Base-by-base conservation (phyloP, 2,797 vertebrate species). In the Poliocrania exsul region DNA sequence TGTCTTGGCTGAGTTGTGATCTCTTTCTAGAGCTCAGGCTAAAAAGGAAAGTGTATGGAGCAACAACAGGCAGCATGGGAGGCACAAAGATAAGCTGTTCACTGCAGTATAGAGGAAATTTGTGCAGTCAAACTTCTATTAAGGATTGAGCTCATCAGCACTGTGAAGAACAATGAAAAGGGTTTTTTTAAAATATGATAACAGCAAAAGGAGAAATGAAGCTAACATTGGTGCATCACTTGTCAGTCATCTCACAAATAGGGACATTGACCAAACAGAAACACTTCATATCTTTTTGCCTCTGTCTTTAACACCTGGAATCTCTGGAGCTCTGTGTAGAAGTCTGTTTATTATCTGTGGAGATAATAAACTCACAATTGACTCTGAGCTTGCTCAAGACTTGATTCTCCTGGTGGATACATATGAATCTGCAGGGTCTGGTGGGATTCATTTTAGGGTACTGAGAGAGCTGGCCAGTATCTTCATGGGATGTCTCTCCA, bases 231-330 rank as follows among this genome's bases (percentile, higher is more conserved):
- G 12, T 46, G 20, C 1, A 4, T 37, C 35, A 37, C 24, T 62
- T 16, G 13, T 25, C 57, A 9, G 5, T 54, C 40, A 42, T 46
- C 9, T 54, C 16, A 24, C 16, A 47, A 60, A 35, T 24, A 24
- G 26, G 10, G 33, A 37, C 21, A 31, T 5, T 65, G 35, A 56
- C 16, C 38, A 67, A 62, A 5, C 9, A 62, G n/a, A 50, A 10
- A 8, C 0, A 1, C 16, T 75, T 73, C 42, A 12, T 64, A 11
- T 17, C 9, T 7, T 40, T n/a, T 60, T 2, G 1, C 19, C 19
- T 61, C 33, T 91, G 16, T n/a, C 17, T 87, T 84, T 60, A 72
- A 37, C 23, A 54, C 5, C 13, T 46, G 23, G 25, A 4, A 42
- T 7, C 3, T 33, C 18, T 13, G 2, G 21, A 83, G 7, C 9